Percentiles rank a stretch among this genome's conserved stretches.
phyloP scores from a whole-genome alignment of 1,140 invertebrate genomes.

The Bombus impatiens region DNA sequence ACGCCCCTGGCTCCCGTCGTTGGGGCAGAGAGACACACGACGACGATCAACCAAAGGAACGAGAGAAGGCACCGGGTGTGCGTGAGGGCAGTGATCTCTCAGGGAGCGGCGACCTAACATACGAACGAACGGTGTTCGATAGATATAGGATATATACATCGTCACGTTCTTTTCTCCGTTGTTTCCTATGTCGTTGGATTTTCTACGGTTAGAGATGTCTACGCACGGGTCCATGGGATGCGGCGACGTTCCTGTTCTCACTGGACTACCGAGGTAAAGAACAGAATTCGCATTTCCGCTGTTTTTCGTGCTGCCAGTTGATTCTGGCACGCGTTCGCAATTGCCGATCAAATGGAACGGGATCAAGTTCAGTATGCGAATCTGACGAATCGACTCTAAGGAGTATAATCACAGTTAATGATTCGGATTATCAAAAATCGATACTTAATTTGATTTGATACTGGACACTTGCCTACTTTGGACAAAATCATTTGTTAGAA shows the following conservation, averaged over 20 bases:
- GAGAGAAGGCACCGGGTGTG: conserved; percentile 77
- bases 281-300: conserved; percentile 23
- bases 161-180: background rate
- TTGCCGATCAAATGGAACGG: background rate
- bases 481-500: no score
- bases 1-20: conserved; percentile 61
- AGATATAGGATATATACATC: conserved; percentile 52
- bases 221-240: background rate
- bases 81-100: conserved; percentile 82
- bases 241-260: conserved; percentile 15
- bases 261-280: conserved; percentile 34
- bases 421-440: background rate
- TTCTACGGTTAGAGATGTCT: conserved; percentile 1
- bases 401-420: background rate
- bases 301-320: background rate
- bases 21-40: conserved; percentile 56
- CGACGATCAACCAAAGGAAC: conserved; percentile 71
- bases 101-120: conserved; percentile 82
- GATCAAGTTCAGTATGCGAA: conserved; percentile 24
- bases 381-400: background rate
- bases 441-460: background rate
- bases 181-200: background rate
- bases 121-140: conserved; percentile 68
- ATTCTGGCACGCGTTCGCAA: conserved; percentile 14
- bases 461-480: no score